Base-by-base conservation (phyloP, 1,140 invertebrate genomes). In the Pachyrhynchus sulphureomaculatus region DNA sequence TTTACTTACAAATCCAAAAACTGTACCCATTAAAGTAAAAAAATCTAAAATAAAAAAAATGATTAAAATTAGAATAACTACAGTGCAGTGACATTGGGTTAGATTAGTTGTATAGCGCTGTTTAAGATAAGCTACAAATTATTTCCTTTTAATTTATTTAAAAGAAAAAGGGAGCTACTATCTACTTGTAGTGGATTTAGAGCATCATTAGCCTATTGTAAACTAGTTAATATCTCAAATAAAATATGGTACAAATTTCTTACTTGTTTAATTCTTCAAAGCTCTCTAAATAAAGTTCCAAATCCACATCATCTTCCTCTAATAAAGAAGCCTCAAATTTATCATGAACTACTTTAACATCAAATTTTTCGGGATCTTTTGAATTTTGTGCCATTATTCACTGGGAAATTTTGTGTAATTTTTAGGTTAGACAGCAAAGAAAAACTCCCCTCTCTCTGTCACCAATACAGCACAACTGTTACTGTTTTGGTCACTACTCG, bases 1-100 rank as follows among this genome's bases (percentile, higher is more conserved):
- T 41, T 85, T 88, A 39, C 90, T 91, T 6, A 98, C 94, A 77
- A 97, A 98, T 15, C 86, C 85, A 77, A 98, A 97, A 1, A 97
- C 85, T 67, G 86, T 84, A 5, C 95, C 95, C 77, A 96, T 88
- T 15, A 95, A 75, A 64, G 88, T 84, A 72, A 96, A 92, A n/a
- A 80, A 98, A 96, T 78, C 94, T 96, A 75, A 47, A 83, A 69
- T n/a, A n/a, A n/a, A n/a, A n/a, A n/a, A n/a, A n/a, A n/a, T n/a
- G n/a, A n/a, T n/a, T n/a, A n/a, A n/a, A n/a, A n/a, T n/a, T n/a
- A n/a, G n/a, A n/a, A n/a, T n/a, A n/a, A n/a, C n/a, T n/a, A n/a
- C n/a, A n/a, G n/a, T n/a, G n/a, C n/a, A n/a, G n/a, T n/a, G n/a
- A n/a, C n/a, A n/a, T n/a, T n/a, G n/a, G n/a, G n/a, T n/a, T n/a